Percentiles rank a stretch among this genome's conserved stretches.
Evolutionary conservation across 2,797 vertebrate genomes (phyloP).

Genomic region (Anguilla pacifica): DNA sequence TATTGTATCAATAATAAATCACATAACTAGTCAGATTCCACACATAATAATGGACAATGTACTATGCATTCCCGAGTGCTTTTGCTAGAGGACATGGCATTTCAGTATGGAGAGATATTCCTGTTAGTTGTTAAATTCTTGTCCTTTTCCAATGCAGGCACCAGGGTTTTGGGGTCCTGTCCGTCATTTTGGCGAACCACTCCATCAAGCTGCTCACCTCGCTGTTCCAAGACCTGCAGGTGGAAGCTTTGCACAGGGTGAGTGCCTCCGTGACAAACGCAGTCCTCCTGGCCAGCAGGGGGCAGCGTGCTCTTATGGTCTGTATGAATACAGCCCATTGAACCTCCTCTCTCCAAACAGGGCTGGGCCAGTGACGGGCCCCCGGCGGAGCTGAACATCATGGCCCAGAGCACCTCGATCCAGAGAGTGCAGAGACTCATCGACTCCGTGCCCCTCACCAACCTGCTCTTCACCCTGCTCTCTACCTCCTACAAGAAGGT

Average conservation of each 20-base stretch:
- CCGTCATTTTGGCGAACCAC: constrained; percentile 94
- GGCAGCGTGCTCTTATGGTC: background rate
- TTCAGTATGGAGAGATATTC: background rate
- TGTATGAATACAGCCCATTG: background rate
- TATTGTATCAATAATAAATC: too few species aligned
- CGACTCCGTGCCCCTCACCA: constrained; percentile 95
- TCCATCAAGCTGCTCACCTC: constrained; percentile 92
- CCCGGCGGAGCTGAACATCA: constrained; percentile 90
- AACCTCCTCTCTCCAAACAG: constrained; percentile 57
- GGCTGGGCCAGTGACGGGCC: constrained; percentile 91
- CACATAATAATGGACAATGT: too few species aligned
- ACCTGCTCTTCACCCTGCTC: constrained; percentile 90
- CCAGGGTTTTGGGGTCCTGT: constrained; percentile 95
- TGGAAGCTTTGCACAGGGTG: constrained; percentile 93
- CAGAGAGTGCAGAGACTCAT: constrained; percentile 95
- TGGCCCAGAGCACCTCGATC: constrained; percentile 97
- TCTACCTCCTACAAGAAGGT: constrained; percentile 99
- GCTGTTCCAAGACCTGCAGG: constrained; percentile 96
- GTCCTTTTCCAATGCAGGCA: constrained; percentile 70
- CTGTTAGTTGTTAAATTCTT: background rate
- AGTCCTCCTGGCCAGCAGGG: background rate
- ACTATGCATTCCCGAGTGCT: background rate
- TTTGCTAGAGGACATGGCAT: background rate
- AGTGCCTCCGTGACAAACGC: constrained; percentile 23
- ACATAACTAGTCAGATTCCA: too few species aligned